Conservation (phyloP, 2,113 vertebrate genomes). For the Platichthys stellatus region DNA sequence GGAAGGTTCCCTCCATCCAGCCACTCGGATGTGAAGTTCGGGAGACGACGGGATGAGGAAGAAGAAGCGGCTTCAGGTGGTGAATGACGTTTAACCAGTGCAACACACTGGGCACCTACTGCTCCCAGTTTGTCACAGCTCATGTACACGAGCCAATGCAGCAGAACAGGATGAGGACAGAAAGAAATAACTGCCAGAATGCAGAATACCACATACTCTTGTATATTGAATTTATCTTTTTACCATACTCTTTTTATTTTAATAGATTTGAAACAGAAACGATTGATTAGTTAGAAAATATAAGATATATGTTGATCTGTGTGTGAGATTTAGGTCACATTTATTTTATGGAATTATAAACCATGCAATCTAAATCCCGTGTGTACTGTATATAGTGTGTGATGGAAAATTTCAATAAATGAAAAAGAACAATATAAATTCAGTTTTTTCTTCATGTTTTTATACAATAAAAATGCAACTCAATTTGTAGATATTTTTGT, state of each 20-base stretch:
- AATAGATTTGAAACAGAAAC: not conserved
- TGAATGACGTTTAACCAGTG: conserved; percentile 29
- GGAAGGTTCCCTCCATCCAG: conserved; percentile 26
- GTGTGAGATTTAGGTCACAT: not conserved
- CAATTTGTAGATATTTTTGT: too few species aligned
- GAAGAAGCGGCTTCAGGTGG: conserved; percentile 16
- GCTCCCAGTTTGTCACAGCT: conserved; percentile 26
- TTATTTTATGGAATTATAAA: not conserved
- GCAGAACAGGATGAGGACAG: conserved; percentile 1
- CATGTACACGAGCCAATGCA: not conserved
- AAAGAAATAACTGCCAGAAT: not conserved
- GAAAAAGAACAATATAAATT: not conserved
- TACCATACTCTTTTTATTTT: not conserved
- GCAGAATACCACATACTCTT: too few species aligned
- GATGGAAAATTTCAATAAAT: not conserved
- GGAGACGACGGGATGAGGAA: conserved; percentile 15
- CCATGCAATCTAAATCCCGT: not conserved
- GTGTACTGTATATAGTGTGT: not conserved
- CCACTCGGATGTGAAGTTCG: conserved; percentile 35
- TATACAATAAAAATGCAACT: too few species aligned
- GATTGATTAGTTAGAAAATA: not conserved
- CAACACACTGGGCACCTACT: conserved; percentile 3
- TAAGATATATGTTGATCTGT: not conserved
- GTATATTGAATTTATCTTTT: not conserved
- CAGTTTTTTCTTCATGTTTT: not conserved